These are phyloP conservation scores for Ambastaia sidthimunki DNA, from an alignment of 2,797 vertebrate species.

Conservation along the genomic window DNA sequence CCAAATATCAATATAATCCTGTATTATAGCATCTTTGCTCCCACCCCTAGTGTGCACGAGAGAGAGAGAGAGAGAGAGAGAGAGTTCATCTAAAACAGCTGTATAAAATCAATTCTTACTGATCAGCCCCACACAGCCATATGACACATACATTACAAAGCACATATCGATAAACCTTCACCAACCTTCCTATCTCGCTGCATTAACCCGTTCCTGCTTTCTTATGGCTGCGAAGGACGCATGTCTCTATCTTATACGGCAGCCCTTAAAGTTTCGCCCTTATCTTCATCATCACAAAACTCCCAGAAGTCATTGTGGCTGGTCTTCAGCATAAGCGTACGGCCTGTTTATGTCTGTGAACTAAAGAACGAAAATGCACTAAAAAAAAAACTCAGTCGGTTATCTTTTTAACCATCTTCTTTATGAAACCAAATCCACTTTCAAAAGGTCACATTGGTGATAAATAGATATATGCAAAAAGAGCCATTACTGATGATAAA, in stretches of 20 bases:
- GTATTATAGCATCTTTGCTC: background rate
- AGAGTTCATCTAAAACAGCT: slow-evolving; percentile 40
- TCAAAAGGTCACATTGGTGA: slow-evolving; percentile 54
- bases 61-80: slow-evolving; percentile 19
- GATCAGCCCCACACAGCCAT: slow-evolving; percentile 11
- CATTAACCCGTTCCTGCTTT: background rate
- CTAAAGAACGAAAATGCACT: slow-evolving; percentile 45
- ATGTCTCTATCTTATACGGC: background rate
- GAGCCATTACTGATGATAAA: slow-evolving; percentile 55
- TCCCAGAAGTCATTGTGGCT: slow-evolving; percentile 29
- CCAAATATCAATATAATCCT: slow-evolving; percentile 2
- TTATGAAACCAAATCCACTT: slow-evolving; percentile 45
- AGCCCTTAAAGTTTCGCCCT: slow-evolving; percentile 27
- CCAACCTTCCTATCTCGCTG: background rate
- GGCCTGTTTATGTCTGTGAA: slow-evolving; percentile 42
- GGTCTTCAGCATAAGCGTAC: slow-evolving; percentile 25
- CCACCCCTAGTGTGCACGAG: background rate
- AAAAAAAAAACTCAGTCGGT: slow-evolving; percentile 40
- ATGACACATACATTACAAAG: slow-evolving; percentile 7
- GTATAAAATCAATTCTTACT: slow-evolving; percentile 40
- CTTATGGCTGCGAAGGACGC: background rate
- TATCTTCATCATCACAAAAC: background rate
- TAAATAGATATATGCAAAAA: slow-evolving; percentile 51
- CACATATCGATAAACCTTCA: slow-evolving; percentile 43
- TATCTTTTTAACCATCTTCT: slow-evolving; percentile 43